These are phyloP conservation scores for Hydrotaea diabolus DNA, from an alignment of 2,888 invertebrate species.

Conservation along the genomic window DNA sequence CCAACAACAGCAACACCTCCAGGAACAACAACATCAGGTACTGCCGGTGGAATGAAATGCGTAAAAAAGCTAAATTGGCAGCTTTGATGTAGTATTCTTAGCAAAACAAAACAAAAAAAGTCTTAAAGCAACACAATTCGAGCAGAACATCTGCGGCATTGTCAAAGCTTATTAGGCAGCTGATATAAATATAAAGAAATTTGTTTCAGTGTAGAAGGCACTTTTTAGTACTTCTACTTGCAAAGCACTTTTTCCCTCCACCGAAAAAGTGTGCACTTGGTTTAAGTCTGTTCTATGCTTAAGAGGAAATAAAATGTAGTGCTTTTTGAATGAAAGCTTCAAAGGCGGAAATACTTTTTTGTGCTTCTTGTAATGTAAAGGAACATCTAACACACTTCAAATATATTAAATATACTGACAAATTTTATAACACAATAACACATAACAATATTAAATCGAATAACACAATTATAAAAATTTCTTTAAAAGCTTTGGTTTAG, in stretches of 20 bases:
- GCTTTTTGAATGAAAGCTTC: neutral
- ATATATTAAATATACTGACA: neutral
- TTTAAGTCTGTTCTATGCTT: neutral
- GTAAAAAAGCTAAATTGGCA: constrained; percentile 41
- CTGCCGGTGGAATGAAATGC: constrained; percentile 31
- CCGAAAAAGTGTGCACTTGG: neutral
- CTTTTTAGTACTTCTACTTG: neutral
- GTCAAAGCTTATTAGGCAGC: too few species aligned
- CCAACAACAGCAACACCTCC: constrained; percentile 62
- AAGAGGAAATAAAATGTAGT: neutral
- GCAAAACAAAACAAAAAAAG: constrained; percentile 50
- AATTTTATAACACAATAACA: too few species aligned
- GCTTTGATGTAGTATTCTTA: constrained; percentile 37
- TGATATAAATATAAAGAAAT: too few species aligned
- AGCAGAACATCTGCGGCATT: too few species aligned
- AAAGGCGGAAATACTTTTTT: neutral
- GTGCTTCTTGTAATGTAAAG: neutral
- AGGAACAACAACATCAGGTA: constrained; percentile 65
- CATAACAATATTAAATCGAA: too few species aligned
- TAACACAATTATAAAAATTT: too few species aligned
- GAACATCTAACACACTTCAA: neutral
- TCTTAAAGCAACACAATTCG: constrained; percentile 31
- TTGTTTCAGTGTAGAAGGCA: neutral
- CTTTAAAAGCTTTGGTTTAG: too few species aligned
- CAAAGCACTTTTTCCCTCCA: neutral